A percentile compares a stretch with the other conserved stretches of the same genome.
These are phyloP conservation scores for Synchiropus splendidus DNA, from an alignment of 2,113 vertebrate genomes.

Conservation along the genomic window DNA sequence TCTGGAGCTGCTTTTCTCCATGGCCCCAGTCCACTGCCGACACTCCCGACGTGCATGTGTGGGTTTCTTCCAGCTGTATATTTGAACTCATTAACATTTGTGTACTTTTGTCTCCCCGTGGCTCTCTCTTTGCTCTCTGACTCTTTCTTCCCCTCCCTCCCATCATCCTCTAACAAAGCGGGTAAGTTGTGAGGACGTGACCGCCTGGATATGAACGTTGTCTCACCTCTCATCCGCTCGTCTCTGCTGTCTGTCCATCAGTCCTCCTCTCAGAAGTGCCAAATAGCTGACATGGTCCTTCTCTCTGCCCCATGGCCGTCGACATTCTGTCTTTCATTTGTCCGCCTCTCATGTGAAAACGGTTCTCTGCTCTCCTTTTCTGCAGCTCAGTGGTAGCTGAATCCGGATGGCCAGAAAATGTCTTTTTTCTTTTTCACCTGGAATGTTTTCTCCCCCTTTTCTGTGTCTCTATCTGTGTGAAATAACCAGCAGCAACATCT, in stretches of 20 bases:
- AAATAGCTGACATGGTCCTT: conserved; percentile 41
- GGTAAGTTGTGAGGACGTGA: conserved; percentile 79
- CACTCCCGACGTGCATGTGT: conserved; percentile 1
- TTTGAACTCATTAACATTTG: conserved; percentile 76
- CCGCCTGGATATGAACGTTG: conserved; percentile 73
- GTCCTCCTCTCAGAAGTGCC: conserved; percentile 35
- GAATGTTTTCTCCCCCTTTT: conserved; percentile 59
- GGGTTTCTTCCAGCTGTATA: conserved; percentile 13
- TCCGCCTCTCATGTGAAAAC: conserved; percentile 36
- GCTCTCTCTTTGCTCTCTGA: conserved; percentile 70
- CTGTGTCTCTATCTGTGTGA: conserved; percentile 53
- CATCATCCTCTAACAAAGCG: conserved; percentile 77
- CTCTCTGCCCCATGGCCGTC: conserved; percentile 36
- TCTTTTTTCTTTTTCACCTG: conserved; percentile 33
- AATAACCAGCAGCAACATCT: conserved; percentile 62
- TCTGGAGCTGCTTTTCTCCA: too few relatives aligned
- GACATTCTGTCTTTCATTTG: conserved; percentile 29
- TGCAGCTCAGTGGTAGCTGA: conserved; percentile 62
- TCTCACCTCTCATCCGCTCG: conserved; percentile 67
- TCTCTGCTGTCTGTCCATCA: conserved; percentile 46
- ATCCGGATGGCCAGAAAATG: conserved; percentile 60
- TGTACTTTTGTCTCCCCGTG: conserved; percentile 91
- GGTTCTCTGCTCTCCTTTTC: conserved; percentile 45
- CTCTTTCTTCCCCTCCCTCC: conserved; percentile 62
- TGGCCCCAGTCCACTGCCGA: neutral